Evolutionary conservation across 2,888 invertebrate species (phyloP).

Genomic region (Autographa pulchrina): DNA sequence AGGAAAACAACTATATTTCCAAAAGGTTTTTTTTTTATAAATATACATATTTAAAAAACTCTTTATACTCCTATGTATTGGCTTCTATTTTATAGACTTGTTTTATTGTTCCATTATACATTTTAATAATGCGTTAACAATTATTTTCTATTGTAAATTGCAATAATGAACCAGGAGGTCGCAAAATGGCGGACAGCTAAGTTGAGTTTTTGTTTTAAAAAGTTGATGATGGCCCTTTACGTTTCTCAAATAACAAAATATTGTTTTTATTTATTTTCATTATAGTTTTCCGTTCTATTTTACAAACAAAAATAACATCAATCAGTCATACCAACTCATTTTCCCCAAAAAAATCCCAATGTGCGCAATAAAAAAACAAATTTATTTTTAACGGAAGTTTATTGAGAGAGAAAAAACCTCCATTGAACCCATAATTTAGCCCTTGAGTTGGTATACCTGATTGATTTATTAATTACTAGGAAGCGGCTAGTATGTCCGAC

Average conservation of each 20-base stretch:
- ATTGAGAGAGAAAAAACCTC: neutral
- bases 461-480: neutral
- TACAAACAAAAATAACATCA: neutral
- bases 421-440: neutral
- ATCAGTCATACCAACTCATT: neutral
- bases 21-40: conserved; percentile 10
- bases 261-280: too few relatives aligned
- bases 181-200: neutral
- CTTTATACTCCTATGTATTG: neutral
- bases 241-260: too few relatives aligned
- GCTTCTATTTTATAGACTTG: neutral
- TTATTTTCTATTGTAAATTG: neutral
- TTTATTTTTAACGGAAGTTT: neutral
- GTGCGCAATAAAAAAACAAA: neutral
- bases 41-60: conserved; percentile 13
- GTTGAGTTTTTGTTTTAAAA: neutral
- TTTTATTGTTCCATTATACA: neutral
- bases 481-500: too few relatives aligned
- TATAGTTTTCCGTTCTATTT: neutral
- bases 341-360: neutral
- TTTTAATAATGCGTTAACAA: neutral
- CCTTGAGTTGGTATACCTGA: neutral
- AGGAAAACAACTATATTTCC: conserved; percentile 13
- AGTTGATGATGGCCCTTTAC: too few relatives aligned
- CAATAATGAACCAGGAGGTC: neutral